Conservation (phyloP, 1,140 invertebrate species). For the Armadillidium nasatum region DNA sequence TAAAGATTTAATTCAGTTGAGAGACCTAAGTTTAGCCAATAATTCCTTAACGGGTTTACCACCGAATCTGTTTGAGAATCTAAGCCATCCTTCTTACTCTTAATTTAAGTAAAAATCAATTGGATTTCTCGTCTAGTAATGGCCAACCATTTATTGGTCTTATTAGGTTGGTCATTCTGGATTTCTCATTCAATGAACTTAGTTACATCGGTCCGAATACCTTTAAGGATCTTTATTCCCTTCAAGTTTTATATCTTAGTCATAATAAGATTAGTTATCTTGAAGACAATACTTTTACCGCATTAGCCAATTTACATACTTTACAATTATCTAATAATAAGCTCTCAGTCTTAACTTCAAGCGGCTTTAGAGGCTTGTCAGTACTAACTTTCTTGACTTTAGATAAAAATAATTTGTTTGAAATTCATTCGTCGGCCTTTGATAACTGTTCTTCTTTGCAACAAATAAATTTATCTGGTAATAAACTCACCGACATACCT, state of each 20-base stretch:
- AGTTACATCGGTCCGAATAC: constrained; percentile 69
- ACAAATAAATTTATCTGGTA: constrained; percentile 83
- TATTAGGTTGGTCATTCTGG: constrained; percentile 70
- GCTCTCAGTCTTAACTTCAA: constrained; percentile 60
- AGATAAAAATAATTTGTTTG: constrained; percentile 66
- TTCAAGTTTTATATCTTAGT: constrained; percentile 74
- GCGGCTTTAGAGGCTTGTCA: constrained; percentile 65
- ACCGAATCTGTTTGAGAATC: constrained; percentile 65
- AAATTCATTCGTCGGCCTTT: constrained; percentile 69
- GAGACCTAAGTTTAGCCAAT: constrained; percentile 24
- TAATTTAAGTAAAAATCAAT: constrained; percentile 27
- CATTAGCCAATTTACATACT: constrained; percentile 61
- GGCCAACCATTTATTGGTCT: constrained; percentile 77
- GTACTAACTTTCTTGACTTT: constrained; percentile 68
- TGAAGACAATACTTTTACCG: constrained; percentile 55
- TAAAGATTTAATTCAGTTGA: constrained; percentile 25
- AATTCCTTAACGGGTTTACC: constrained; percentile 54
- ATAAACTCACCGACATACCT: constrained; percentile 76
- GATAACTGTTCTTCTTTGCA: constrained; percentile 76
- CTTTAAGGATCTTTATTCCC: constrained; percentile 71
- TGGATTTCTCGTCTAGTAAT: constrained; percentile 51
- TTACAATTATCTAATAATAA: constrained; percentile 80
- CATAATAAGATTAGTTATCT: constrained; percentile 70
- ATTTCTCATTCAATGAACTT: constrained; percentile 75
- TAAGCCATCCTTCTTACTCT: constrained; percentile 23